phyloP scores from a whole-genome alignment of 2,888 invertebrate genomes.

The Notodonta ziczac region DNA sequence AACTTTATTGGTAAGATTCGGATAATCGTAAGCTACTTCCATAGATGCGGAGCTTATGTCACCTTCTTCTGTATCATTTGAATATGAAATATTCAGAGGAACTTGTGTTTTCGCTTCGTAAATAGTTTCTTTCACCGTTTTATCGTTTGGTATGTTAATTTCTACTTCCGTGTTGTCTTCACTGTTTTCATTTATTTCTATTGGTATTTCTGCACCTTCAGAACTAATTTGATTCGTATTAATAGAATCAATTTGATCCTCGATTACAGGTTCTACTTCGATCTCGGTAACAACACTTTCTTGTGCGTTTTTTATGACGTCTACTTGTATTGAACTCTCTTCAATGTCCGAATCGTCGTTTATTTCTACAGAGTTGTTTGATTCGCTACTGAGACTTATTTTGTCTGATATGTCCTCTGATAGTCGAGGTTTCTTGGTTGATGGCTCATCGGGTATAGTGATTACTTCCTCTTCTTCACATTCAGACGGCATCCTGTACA shows the following conservation, averaged over 20 bases:
- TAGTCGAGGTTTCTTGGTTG: constrained; percentile 55
- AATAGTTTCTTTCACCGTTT: constrained; percentile 35
- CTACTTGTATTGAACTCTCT: constrained; percentile 25
- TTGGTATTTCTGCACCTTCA: neutral
- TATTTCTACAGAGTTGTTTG: constrained; percentile 55
- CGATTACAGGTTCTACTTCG: constrained; percentile 1
- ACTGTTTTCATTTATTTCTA: constrained; percentile 9
- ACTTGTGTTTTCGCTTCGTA: constrained; percentile 62
- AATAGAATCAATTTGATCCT: constrained; percentile 12
- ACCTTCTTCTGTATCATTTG: constrained; percentile 51
- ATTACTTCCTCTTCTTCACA: constrained; percentile 45
- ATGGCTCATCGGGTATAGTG: constrained; percentile 60
- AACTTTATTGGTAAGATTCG: constrained; percentile 50
- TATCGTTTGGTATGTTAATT: neutral
- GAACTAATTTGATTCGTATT: constrained; percentile 6
- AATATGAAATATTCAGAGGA: constrained; percentile 45
- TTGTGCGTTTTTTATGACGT: constrained; percentile 11
- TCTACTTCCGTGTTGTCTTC: constrained; percentile 10
- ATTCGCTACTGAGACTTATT: constrained; percentile 70
- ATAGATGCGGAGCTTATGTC: constrained; percentile 56
- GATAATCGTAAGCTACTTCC: constrained; percentile 66
- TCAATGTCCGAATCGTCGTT: constrained; percentile 55
- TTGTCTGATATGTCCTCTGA: constrained; percentile 51
- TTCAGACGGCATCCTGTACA: constrained; percentile 50
- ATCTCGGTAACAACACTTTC: constrained; percentile 2